A percentile compares a stretch with the other conserved stretches of the same genome.
phyloP scores from a whole-genome alignment of 37 sponge, comb jelly and placozoan genomes.

The Beroe ovata region DNA sequence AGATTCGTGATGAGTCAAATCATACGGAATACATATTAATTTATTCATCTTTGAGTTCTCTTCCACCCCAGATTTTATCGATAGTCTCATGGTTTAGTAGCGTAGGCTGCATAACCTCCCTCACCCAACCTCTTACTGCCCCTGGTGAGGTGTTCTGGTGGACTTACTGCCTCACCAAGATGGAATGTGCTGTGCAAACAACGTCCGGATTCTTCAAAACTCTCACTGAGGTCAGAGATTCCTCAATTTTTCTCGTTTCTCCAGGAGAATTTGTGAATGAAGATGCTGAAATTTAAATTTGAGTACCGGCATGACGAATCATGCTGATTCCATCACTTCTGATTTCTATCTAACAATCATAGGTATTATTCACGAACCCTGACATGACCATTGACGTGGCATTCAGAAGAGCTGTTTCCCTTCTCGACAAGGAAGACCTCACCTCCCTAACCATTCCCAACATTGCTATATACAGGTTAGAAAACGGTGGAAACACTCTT shows the following conservation, averaged over 20 bases:
- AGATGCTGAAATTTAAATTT: too few relatives aligned
- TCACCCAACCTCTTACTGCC: slow-evolving; percentile 27
- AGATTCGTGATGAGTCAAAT: too few relatives aligned
- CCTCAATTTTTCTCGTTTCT: too few relatives aligned
- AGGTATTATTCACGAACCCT: slow-evolving; percentile 45
- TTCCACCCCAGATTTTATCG: slow-evolving; percentile 42
- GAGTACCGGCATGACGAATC: too few relatives aligned
- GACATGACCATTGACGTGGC: slow-evolving; percentile 60
- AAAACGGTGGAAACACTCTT: too few relatives aligned
- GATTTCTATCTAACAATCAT: too few relatives aligned
- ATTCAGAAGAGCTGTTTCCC: slow-evolving; percentile 8
- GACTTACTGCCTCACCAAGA: slow-evolving; percentile 47
- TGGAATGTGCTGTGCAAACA: slow-evolving; percentile 23
- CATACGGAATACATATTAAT: too few relatives aligned
- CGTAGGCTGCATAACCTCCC: slow-evolving; percentile 28
- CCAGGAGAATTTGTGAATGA: too few relatives aligned
- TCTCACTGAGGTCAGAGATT: slow-evolving; percentile 37
- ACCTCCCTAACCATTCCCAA: not conserved
- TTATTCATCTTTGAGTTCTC: too few relatives aligned
- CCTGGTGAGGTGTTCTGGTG: slow-evolving; percentile 63
- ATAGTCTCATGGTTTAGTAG: slow-evolving; percentile 56
- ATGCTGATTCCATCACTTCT: too few relatives aligned
- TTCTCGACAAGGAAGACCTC: not conserved
- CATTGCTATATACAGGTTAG: slow-evolving; percentile 61
- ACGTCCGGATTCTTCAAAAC: slow-evolving; percentile 24